A percentile compares a stretch with the other conserved stretches of the same genome.
Evolutionary conservation across 2,797 vertebrate genomes (phyloP).

Genomic region (Micromesistius poutassou): DNA sequence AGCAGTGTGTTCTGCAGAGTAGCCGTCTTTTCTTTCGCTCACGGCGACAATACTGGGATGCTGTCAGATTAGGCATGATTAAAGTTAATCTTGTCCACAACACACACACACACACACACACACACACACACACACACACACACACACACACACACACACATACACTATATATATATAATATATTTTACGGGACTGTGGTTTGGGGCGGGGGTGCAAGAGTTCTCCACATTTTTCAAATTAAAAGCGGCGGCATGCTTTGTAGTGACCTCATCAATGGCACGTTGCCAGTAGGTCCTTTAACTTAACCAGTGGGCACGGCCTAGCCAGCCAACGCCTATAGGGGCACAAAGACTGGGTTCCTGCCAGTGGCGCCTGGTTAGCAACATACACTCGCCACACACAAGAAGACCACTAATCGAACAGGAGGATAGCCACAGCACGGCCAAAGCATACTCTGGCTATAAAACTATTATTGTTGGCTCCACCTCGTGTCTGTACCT

Average conservation of each 20-base stretch:
- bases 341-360: constrained; percentile 34
- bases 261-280: constrained; percentile 85
- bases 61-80: background rate
- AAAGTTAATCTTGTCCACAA: background rate
- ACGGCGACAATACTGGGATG: background rate
- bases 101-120: background rate
- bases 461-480: background rate
- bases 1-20: constrained; percentile 53
- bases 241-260: constrained; percentile 66
- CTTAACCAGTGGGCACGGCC: constrained; percentile 56
- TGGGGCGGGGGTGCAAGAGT: constrained; percentile 40
- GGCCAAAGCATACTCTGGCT: background rate
- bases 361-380: constrained; percentile 71
- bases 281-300: constrained; percentile 77
- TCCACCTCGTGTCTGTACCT: background rate
- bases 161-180: too few relatives aligned
- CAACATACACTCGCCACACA: constrained; percentile 63
- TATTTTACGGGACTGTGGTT: constrained; percentile 24
- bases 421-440: background rate
- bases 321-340: constrained; percentile 39
- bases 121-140: constrained; percentile 1
- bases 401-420: constrained; percentile 49
- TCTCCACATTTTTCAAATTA: constrained; percentile 84
- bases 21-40: background rate
- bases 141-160: background rate